These are phyloP conservation scores for Nyctalus aviator DNA, from an alignment of 2,797 vertebrate genomes.

Conservation along the genomic window DNA sequence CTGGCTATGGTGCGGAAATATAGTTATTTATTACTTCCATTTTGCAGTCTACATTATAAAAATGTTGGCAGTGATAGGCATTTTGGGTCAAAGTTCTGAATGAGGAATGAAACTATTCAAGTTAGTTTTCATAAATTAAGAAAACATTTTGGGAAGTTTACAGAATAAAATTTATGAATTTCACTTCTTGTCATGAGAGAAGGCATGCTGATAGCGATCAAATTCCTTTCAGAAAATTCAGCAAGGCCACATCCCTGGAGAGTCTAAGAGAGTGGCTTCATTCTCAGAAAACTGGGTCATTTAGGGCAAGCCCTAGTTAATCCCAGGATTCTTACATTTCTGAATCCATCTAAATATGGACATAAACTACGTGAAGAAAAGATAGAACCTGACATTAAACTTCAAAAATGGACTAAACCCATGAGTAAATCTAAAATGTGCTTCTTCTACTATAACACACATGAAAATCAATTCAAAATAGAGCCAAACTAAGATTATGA, in stretches of 20 bases:
- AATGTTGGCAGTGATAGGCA: background rate
- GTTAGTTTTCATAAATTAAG: slow-evolving; percentile 19
- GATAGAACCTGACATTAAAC: background rate
- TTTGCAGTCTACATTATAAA: background rate
- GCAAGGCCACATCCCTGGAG: background rate
- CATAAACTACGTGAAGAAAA: background rate
- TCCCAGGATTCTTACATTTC: background rate
- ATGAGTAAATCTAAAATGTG: background rate
- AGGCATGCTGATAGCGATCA: background rate
- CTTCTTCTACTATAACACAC: background rate
- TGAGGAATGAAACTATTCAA: background rate
- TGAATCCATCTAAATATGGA: slow-evolving; percentile 11
- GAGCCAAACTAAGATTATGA: slow-evolving; percentile 3
- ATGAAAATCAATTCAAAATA: slow-evolving; percentile 43
- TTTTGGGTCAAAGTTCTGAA: background rate
- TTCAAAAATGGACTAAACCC: background rate
- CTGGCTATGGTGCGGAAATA: background rate
- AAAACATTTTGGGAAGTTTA: slow-evolving; percentile 1
- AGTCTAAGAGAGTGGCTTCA: background rate
- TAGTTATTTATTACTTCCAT: slow-evolving; percentile 25
- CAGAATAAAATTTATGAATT: slow-evolving; percentile 30
- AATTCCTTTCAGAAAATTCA: background rate
- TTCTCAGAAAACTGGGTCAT: background rate
- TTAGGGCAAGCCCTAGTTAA: background rate
- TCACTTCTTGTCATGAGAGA: background rate